Base-by-base conservation (phyloP, 2,797 vertebrate species). In the Caiman crocodilus region DNA sequence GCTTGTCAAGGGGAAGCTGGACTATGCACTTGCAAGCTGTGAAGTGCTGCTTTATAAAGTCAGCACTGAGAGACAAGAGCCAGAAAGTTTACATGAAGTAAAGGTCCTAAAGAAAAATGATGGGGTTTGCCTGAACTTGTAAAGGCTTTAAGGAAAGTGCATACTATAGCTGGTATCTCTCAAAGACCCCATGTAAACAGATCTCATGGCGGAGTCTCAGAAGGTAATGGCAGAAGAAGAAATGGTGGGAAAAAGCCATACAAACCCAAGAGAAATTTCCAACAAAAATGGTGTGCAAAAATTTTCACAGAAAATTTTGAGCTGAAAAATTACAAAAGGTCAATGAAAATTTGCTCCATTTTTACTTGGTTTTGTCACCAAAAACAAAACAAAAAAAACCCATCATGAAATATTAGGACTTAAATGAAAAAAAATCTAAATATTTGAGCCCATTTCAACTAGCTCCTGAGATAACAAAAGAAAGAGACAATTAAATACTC, bases 1-100 rank as follows among this genome's bases (percentile, higher is more conserved):
- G 65, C 6, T 63, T 91, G 57, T 42, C 75, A 82, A 84, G 88
- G 86, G 82, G 88, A 87, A 69, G 95, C 85, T 86, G 67, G 85
- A 74, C 82, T 89, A 65, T 69, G 64, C 90, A 85, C 73, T 76
- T 64, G 50, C 15, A 30, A 91, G 25, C 20, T 73, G 82, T 85
- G 92, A 95, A 84, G 82, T 76, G n/a, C 69, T 86, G 55, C 58
- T 23, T 7, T 16, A 23, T 76, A 13, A 56, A n/a, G 60, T 8
- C 4, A 21, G 21, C 28, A 5, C 21, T 0, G 1, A 78, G 71
- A 90, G 18, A 91, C n/a, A 76, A 55, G 16, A 76, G 77, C 58
- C 21, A 64, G 56, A 32, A 56, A 3, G 75, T 23, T 67, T 82
- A 26, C n/a, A n/a, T 76, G 77, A 87, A 82, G 85, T 15, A 88